Evolutionary conservation across 2,888 invertebrate genomes (phyloP).

Genomic region (Cyaniris semiargus): DNA sequence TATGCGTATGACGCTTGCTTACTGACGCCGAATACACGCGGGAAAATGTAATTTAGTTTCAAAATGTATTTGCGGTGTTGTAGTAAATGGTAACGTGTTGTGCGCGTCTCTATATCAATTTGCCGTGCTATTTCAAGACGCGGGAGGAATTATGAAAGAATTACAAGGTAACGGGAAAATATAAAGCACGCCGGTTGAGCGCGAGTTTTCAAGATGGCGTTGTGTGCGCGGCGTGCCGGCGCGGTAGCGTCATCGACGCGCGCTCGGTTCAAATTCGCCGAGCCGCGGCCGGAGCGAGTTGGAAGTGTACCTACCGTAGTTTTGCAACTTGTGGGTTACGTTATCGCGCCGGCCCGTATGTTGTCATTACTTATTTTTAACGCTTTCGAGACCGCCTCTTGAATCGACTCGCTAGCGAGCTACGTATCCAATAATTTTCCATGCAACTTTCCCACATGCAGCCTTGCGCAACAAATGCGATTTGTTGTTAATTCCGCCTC

Average conservation of each 20-base stretch:
- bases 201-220: constrained; percentile 74
- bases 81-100: constrained; percentile 37
- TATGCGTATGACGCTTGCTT: constrained; percentile 18
- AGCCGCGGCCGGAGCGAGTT: constrained; percentile 49
- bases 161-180: constrained; percentile 44
- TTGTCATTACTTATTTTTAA: constrained; percentile 79
- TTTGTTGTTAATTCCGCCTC: constrained; percentile 69
- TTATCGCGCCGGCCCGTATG: constrained; percentile 69
- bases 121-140: not conserved
- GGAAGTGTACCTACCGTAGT: constrained; percentile 48
- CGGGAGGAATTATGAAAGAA: not conserved
- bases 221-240: constrained; percentile 75
- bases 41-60: constrained; percentile 33
- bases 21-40: constrained; percentile 36
- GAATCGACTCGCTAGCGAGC: constrained; percentile 55
- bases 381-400: constrained; percentile 55
- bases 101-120: not conserved
- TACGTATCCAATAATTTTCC: constrained; percentile 62
- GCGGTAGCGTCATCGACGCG: constrained; percentile 66
- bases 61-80: constrained; percentile 43
- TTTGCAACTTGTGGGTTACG: constrained; percentile 73
- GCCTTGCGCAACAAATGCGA: constrained; percentile 69
- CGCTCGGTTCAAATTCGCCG: constrained; percentile 68
- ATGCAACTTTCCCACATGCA: constrained; percentile 75
- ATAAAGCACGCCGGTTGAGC: constrained; percentile 66